Evolutionary conservation across 2,113 vertebrate genomes (phyloP).

Genomic region (Dolichotis patagonum): DNA sequence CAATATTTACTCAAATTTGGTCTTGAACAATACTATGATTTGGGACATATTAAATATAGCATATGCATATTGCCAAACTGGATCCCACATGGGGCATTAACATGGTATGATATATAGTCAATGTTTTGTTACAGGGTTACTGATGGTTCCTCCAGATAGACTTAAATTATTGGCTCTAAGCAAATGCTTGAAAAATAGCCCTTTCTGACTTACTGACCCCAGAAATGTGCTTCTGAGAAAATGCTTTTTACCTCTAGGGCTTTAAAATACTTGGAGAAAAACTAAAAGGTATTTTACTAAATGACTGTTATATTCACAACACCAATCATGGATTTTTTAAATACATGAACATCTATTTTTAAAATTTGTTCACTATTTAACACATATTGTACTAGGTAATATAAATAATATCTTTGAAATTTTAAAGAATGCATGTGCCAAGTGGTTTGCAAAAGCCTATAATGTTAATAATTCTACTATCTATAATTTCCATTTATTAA

Average conservation of each 20-base stretch:
- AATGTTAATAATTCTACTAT: neutral
- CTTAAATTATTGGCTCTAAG: constrained; percentile 48
- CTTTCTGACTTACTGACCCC: neutral
- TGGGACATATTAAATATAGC: neutral
- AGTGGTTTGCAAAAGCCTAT: neutral
- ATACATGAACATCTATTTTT: neutral
- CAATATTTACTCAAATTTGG: neutral
- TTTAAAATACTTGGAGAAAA: constrained; percentile 7
- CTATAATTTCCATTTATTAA: neutral
- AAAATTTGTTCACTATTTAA: neutral
- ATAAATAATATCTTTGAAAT: neutral
- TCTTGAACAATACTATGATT: neutral
- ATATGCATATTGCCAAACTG: neutral
- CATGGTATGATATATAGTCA: neutral
- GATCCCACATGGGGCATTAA: neutral
- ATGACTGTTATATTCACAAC: neutral
- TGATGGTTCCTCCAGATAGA: constrained; percentile 16
- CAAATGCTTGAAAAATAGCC: neutral
- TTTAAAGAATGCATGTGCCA: neutral
- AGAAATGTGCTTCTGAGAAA: neutral
- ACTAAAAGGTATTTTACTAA: constrained; percentile 15
- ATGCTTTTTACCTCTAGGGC: neutral
- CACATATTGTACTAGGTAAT: neutral
- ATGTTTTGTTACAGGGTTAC: neutral
- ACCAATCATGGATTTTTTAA: neutral